These are phyloP conservation scores for Cephus spinipes DNA, from an alignment of 2,888 invertebrate genomes.

Conservation along the genomic window DNA sequence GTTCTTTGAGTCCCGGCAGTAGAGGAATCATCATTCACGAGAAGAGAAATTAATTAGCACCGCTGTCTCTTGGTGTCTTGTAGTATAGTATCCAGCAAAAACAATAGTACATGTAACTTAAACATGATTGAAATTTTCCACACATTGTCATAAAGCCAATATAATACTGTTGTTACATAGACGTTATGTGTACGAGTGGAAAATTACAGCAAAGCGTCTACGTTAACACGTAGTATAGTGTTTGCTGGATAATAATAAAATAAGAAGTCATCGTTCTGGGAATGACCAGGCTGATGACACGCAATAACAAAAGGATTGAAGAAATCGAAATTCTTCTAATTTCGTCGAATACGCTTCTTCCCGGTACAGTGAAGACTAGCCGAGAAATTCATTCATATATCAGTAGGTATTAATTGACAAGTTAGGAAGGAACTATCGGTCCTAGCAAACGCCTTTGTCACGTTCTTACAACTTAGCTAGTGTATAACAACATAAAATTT, in stretches of 20 bases:
- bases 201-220: background rate
- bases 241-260: background rate
- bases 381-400: background rate
- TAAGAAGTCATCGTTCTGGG: background rate
- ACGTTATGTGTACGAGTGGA: background rate
- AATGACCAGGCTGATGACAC: background rate
- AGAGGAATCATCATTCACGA: conserved; percentile 17
- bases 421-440: background rate
- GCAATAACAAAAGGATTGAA: background rate
- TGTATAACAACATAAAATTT: background rate
- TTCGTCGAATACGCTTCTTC: background rate
- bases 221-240: background rate
- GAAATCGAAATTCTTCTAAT: background rate
- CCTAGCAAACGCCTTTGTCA: background rate
- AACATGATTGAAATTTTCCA: background rate
- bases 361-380: background rate
- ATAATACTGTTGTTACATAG: background rate
- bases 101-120: background rate
- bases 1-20: conserved; percentile 61
- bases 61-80: background rate
- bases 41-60: background rate
- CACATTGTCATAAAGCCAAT: background rate
- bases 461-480: background rate
- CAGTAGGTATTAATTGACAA: background rate
- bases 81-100: background rate